These are phyloP conservation scores for Temnothorax ravouxi DNA, from an alignment of 2,888 invertebrate genomes.

Conservation along the genomic window DNA sequence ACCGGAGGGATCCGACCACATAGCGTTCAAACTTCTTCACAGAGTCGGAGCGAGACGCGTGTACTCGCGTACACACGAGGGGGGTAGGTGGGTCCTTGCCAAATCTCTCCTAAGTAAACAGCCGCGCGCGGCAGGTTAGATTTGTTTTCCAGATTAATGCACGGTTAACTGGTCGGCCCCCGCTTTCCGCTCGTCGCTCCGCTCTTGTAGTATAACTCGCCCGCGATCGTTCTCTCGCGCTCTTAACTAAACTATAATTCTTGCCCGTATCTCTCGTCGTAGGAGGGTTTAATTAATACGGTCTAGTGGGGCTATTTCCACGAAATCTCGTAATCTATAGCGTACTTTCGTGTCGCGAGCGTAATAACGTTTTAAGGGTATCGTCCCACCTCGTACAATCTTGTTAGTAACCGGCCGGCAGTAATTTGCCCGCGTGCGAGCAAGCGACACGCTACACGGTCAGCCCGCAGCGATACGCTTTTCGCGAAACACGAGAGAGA, in stretches of 20 bases:
- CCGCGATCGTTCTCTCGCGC: slow-evolving; percentile 24
- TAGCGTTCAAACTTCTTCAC: slow-evolving; percentile 28
- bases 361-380: slow-evolving; percentile 57
- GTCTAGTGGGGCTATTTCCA: slow-evolving; percentile 54
- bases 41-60: not conserved
- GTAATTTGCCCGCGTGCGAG: slow-evolving; percentile 49
- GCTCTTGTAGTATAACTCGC: slow-evolving; percentile 35
- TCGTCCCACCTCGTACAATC: slow-evolving; percentile 57
- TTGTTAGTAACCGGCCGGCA: slow-evolving; percentile 41
- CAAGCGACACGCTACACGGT: slow-evolving; percentile 49
- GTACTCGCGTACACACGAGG: slow-evolving; percentile 8
- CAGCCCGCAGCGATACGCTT: slow-evolving; percentile 49
- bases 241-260: slow-evolving; percentile 57
- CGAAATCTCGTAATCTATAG: slow-evolving; percentile 58
- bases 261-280: slow-evolving; percentile 56
- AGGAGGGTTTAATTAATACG: slow-evolving; percentile 55
- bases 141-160: slow-evolving; percentile 67
- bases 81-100: slow-evolving; percentile 16
- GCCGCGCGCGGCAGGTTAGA: slow-evolving; percentile 59
- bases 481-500: slow-evolving; percentile 34
- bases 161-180: slow-evolving; percentile 57
- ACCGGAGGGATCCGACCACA: slow-evolving; percentile 42
- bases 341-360: slow-evolving; percentile 52
- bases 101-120: slow-evolving; percentile 64
- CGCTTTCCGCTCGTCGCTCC: slow-evolving; percentile 19